These are phyloP conservation scores for Heliconius himera DNA, from an alignment of 1,140 invertebrate species.

Conservation along the genomic window DNA sequence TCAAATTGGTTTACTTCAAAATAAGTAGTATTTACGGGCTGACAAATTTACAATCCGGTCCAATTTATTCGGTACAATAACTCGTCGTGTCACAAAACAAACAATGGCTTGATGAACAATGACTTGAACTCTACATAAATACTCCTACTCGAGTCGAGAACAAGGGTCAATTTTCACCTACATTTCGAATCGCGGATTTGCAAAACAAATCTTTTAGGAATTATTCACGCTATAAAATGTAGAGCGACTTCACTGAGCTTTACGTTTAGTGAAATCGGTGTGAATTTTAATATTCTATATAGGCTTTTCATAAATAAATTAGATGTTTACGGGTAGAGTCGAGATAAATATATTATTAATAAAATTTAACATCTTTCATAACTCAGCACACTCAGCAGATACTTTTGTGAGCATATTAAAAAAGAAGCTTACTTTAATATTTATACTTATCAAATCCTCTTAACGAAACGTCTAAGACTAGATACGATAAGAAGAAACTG, in stretches of 20 bases:
- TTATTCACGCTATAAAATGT: constrained; percentile 40
- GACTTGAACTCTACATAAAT: constrained; percentile 64
- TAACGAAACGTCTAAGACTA: no score
- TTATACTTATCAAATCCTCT: no score
- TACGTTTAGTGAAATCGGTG: neutral
- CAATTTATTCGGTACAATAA: constrained; percentile 39
- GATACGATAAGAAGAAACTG: no score
- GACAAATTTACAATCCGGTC: constrained; percentile 42
- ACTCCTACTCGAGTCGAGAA: constrained; percentile 66
- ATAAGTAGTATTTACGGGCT: constrained; percentile 21
- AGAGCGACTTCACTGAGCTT: constrained; percentile 29
- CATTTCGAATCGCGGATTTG: constrained; percentile 63
- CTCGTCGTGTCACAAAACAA: constrained; percentile 34
- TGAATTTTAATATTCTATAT: neutral
- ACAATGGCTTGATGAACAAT: constrained; percentile 57
- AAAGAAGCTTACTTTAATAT: no score
- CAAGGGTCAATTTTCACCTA: constrained; percentile 72
- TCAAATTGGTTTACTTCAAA: constrained; percentile 17
- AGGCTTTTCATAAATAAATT: neutral
- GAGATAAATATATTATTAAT: neutral
- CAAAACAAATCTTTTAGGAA: constrained; percentile 60
- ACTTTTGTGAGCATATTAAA: no score
- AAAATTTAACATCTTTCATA: neutral
- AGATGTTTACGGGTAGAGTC: neutral
- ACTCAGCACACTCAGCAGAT: no score